Evolutionary conservation across 1,140 invertebrate genomes (phyloP), one percentile per base, ranked within the genome.

Genomic region (Drosophila sp.): DNA sequence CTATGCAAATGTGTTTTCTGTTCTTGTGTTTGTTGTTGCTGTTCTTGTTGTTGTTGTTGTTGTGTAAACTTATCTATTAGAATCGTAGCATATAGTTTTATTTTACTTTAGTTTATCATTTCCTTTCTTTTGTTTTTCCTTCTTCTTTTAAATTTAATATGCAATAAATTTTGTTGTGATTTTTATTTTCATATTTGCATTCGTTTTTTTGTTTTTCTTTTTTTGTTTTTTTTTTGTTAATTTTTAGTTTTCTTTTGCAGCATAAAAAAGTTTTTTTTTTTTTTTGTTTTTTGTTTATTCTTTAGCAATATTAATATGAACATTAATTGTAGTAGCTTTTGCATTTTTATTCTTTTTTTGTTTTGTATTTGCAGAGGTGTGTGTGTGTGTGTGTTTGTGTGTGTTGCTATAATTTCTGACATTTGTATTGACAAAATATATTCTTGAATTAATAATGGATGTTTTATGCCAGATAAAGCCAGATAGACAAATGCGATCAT

Each of bases 31-130:
- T 55, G 30, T 61, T 70, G 55, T 60, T 38, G 40, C 23, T 60
- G 23, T 29, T 54, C 17, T 17, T 27, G 63, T 55, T 55, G 30
- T 61, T 70, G 55, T 60, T 38, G 40, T 29, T 60, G 23, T 29
- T 54, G 44, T 78, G 73, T 79, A 76, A 79, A 50, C 67, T 86
- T 76, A 76, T 70, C 50, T 55, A 66, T 86, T 82, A 86, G 76
- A 85, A 79, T 74, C 64, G 66, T 86, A 87, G 83, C 84, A 80
- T 89, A 79, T 78, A 4, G 44, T 70, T 70, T 66, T 66, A 32
- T 70, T 70, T 62, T 61, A 64, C 44, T 35, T n/a, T 56, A 23
- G 54, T 55, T 63, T 47, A 10, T 71, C 3, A 30, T 47, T 70
- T 40, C 35, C 35, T 60, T 38, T 5, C 3, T 33, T 58, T 33